Percentiles rank a stretch among this genome's conserved stretches.
phyloP scores from a whole-genome alignment of 37 sponge, comb jelly and placozoan species.

The Petrosia ficiformis region DNA sequence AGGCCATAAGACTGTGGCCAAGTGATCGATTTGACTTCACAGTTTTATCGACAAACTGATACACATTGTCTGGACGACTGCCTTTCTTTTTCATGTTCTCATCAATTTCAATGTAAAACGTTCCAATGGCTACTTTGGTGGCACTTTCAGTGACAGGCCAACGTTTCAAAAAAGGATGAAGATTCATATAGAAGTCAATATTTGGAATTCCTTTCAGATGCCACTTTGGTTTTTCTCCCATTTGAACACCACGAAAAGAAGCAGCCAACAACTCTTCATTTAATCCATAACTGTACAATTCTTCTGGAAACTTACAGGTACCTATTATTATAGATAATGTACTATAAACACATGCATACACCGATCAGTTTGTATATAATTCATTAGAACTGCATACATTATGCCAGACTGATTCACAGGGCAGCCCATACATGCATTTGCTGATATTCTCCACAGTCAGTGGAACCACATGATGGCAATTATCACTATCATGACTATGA shows the following conservation, averaged over 20 bases:
- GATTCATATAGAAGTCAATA: conserved; percentile 20
- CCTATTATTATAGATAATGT: neutral
- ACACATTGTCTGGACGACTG: conserved; percentile 22
- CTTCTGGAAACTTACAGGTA: neutral
- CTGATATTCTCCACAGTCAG: too few relatives aligned
- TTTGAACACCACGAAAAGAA: conserved; percentile 9
- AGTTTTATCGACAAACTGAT: conserved; percentile 15
- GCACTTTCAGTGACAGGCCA: conserved; percentile 21
- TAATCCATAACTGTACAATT: conserved; percentile 12
- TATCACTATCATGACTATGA: too few relatives aligned
- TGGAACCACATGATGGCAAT: too few relatives aligned
- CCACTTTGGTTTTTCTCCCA: neutral
- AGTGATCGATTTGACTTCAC: too few relatives aligned
- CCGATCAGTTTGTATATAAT: too few relatives aligned
- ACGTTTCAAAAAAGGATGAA: conserved; percentile 33
- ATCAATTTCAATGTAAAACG: conserved; percentile 36
- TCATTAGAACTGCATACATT: too few relatives aligned
- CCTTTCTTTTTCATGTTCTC: neutral
- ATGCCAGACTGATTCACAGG: too few relatives aligned
- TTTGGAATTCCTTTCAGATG: conserved; percentile 5
- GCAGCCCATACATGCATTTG: too few relatives aligned
- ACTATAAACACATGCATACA: too few relatives aligned
- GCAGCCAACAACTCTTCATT: conserved; percentile 3
- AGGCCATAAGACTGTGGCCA: too few relatives aligned
- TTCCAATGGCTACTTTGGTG: conserved; percentile 14